These are phyloP conservation scores for Sesia apiformis DNA, from an alignment of 2,888 invertebrate species.

Conservation along the genomic window DNA sequence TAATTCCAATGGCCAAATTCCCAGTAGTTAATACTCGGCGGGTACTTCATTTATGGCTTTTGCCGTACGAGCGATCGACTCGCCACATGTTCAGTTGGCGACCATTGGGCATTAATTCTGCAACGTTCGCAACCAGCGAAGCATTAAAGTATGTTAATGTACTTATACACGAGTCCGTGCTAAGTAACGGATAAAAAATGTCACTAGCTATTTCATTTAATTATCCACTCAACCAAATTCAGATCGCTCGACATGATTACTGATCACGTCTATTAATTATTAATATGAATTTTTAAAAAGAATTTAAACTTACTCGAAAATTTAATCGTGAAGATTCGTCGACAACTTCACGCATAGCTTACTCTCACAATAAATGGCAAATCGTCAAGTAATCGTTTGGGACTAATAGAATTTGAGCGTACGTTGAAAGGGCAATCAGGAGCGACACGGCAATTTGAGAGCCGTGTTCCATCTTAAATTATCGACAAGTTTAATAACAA, in stretches of 20 bases:
- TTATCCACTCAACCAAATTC: constrained; percentile 25
- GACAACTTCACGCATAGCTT: constrained; percentile 44
- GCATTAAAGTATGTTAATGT: constrained; percentile 53
- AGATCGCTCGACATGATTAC: constrained; percentile 13
- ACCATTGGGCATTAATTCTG: constrained; percentile 47
- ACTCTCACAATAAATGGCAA: constrained; percentile 43
- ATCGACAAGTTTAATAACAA: constrained; percentile 70
- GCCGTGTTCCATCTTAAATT: constrained; percentile 66
- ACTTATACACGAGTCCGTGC: constrained; percentile 14
- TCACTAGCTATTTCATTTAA: constrained; percentile 30
- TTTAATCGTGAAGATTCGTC: constrained; percentile 36
- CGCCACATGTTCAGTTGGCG: constrained; percentile 35
- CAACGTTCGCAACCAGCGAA: constrained; percentile 40
- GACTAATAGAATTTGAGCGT: constrained; percentile 50
- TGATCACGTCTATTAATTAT: constrained; percentile 11
- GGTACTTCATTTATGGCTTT: constrained; percentile 52
- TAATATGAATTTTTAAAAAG: not conserved
- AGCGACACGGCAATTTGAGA: constrained; percentile 61
- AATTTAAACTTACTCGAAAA: constrained; percentile 41
- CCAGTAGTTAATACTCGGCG: constrained; percentile 47
- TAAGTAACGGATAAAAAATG: constrained; percentile 33
- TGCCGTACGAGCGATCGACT: constrained; percentile 35
- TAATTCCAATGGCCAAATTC: constrained; percentile 57
- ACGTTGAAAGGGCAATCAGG: constrained; percentile 51
- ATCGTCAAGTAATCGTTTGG: constrained; percentile 42